Percentiles rank a stretch among this genome's conserved stretches.
Conservation (phyloP, 2,797 vertebrate species). For the Megaceryle alcyon region DNA sequence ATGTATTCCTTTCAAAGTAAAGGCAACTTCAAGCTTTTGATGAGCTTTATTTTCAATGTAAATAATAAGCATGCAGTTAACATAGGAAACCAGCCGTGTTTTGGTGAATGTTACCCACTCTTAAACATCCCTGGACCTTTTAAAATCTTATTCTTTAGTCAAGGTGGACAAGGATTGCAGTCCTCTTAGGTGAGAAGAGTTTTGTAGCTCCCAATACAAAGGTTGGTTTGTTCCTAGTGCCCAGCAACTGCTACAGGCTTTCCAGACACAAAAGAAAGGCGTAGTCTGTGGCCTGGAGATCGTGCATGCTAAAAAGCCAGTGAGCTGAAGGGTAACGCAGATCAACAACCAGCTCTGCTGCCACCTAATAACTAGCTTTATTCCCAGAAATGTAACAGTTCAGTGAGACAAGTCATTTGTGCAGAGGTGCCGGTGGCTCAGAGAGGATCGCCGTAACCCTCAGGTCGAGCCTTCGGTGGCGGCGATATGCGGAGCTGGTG, state of each 20-base stretch:
- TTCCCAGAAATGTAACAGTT: not conserved
- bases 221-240: constrained; percentile 33
- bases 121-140: not conserved
- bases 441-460: not conserved
- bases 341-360: not conserved
- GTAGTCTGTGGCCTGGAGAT: constrained; percentile 70
- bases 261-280: constrained; percentile 72
- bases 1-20: constrained; percentile 49
- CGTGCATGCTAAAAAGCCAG: constrained; percentile 69
- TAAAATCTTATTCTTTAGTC: not conserved
- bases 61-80: not conserved
- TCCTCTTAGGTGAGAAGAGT: constrained; percentile 16
- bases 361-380: not conserved
- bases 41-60: not conserved
- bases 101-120: not conserved
- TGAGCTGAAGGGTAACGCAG: constrained; percentile 44
- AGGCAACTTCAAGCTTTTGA: constrained; percentile 37
- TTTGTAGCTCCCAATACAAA: not conserved
- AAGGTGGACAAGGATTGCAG: not conserved
- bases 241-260: constrained; percentile 52
- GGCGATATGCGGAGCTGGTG: not conserved
- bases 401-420: not conserved
- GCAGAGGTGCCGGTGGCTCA: not conserved
- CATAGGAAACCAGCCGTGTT: not conserved
- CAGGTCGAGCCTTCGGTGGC: not conserved